A percentile compares a stretch with the other conserved stretches of the same genome.
Evolutionary conservation across 2,113 vertebrate genomes (phyloP).

Genomic region (Apteryx owenii): DNA sequence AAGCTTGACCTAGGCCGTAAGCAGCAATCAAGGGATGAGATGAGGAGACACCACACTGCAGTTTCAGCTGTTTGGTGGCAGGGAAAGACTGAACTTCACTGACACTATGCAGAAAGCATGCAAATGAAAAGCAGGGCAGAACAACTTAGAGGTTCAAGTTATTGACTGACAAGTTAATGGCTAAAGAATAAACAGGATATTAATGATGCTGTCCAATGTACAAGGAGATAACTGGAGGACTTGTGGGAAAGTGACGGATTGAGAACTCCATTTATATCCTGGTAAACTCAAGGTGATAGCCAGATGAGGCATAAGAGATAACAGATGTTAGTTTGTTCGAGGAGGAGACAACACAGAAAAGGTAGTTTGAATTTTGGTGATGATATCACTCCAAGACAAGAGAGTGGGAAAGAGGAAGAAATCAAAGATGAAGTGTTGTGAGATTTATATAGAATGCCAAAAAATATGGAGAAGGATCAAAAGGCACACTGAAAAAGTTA

Average conservation of each 20-base stretch:
- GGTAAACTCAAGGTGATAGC: background rate
- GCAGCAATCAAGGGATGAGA: background rate
- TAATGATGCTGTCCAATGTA: background rate
- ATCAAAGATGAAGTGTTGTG: background rate
- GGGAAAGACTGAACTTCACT: background rate
- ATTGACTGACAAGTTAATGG: background rate
- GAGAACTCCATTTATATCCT: background rate
- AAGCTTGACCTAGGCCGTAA: background rate
- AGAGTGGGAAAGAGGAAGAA: background rate
- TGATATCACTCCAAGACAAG: background rate
- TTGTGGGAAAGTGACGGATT: background rate
- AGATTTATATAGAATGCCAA: background rate
- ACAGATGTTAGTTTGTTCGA: background rate
- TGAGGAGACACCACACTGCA: rapidly evolving
- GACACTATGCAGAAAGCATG: background rate
- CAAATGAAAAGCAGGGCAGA: background rate
- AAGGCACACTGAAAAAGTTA: background rate
- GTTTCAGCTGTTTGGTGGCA: background rate
- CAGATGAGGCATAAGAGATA: background rate
- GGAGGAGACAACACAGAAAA: background rate
- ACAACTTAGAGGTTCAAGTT: background rate
- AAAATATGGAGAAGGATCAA: background rate
- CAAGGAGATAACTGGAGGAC: background rate
- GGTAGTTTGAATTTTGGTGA: background rate
- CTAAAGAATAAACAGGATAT: background rate